A percentile compares a stretch with the other conserved stretches of the same genome.
Conservation (phyloP, 2,113 vertebrate genomes). For the Cyanoderma ruficeps region DNA sequence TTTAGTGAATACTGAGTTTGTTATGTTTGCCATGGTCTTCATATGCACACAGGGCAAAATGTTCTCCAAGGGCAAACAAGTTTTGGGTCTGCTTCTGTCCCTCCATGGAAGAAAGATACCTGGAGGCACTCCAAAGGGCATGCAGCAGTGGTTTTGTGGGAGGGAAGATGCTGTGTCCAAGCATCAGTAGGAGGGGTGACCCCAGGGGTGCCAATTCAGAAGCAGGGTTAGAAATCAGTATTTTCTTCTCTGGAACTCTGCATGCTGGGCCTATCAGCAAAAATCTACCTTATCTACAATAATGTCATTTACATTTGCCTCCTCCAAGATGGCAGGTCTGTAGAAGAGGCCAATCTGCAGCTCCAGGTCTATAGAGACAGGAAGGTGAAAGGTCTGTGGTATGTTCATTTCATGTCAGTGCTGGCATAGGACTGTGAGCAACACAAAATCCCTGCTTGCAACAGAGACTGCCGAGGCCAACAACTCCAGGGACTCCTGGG, state of each 20-base stretch:
- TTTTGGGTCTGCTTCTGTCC: not conserved
- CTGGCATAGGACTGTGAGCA: not conserved
- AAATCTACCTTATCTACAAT: not conserved
- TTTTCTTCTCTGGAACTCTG: not conserved
- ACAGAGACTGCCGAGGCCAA: not conserved
- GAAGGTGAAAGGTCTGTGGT: not conserved
- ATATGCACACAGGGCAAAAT: not conserved
- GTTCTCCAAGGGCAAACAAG: not conserved
- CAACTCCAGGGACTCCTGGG: fast-evolving
- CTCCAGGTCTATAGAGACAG: fast-evolving
- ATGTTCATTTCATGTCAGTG: not conserved
- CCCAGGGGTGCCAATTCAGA: not conserved
- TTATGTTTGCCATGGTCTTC: not conserved
- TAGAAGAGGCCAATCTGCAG: not conserved
- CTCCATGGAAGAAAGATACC: not conserved
- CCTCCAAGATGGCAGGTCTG: not conserved
- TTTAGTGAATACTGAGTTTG: fast-evolving
- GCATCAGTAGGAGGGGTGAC: not conserved
- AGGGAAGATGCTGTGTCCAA: not conserved
- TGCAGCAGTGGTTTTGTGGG: not conserved
- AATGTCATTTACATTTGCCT: not conserved
- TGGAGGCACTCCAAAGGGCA: not conserved
- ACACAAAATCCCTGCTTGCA: not conserved
- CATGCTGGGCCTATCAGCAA: not conserved
- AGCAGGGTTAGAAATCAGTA: not conserved